Conservation (phyloP, 2,113 vertebrate species). For the Ramphastos sulfuratus region DNA sequence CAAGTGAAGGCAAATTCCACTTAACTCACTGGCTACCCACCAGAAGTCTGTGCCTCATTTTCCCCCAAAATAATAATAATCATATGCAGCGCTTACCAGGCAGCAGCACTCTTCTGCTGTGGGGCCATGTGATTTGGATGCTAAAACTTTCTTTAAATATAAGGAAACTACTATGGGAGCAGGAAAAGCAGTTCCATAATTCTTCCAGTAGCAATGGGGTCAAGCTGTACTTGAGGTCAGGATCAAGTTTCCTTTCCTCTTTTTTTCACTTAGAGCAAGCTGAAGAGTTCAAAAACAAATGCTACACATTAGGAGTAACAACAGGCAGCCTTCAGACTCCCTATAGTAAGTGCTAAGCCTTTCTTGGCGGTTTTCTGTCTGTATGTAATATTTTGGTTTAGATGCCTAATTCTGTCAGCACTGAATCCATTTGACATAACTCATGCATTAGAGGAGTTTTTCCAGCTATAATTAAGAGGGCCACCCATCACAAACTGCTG, state of each 20-base stretch:
- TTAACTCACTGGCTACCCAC: neutral
- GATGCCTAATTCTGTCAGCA: neutral
- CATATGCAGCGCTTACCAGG: neutral
- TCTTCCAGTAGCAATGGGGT: neutral
- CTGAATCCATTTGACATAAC: neutral
- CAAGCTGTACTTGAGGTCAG: constrained; percentile 18
- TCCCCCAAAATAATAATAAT: neutral
- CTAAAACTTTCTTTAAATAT: neutral
- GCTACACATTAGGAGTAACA: neutral
- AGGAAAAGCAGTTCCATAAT: neutral
- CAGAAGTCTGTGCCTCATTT: neutral
- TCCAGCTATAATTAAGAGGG: neutral
- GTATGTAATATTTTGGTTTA: neutral
- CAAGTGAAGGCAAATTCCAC: constrained; percentile 34
- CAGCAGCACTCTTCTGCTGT: neutral
- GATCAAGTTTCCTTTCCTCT: neutral
- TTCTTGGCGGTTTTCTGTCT: neutral
- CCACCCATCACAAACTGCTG: neutral
- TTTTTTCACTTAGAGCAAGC: neutral
- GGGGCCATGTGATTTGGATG: neutral
- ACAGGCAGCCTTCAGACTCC: neutral
- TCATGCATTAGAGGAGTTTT: neutral
- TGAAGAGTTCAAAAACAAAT: neutral
- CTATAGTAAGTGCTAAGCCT: neutral
- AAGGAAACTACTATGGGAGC: neutral